Evolutionary conservation across 1,140 invertebrate species (phyloP).

Genomic region (Papilio glaucus): DNA sequence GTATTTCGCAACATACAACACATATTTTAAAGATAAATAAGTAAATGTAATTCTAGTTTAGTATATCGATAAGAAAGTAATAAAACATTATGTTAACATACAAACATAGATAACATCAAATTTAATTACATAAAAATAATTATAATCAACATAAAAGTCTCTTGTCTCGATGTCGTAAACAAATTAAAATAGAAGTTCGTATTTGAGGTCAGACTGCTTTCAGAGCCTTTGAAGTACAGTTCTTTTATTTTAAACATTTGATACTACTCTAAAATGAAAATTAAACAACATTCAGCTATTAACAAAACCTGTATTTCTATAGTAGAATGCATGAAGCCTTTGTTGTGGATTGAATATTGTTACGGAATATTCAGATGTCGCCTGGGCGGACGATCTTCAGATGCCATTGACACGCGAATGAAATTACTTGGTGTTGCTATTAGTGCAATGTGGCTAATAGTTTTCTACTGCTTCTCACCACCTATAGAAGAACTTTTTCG

Average conservation of each 20-base stretch:
- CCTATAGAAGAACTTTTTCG: not conserved
- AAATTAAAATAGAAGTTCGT: not conserved
- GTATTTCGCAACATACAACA: too few species aligned
- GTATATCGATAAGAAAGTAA: too few species aligned
- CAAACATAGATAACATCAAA: not conserved
- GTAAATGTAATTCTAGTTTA: too few species aligned
- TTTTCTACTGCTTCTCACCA: constrained; percentile 32
- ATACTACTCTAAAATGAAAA: not conserved
- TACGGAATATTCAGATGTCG: constrained; percentile 55
- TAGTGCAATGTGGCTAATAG: constrained; percentile 21
- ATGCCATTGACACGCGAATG: constrained; percentile 44
- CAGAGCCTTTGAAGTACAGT: not conserved
- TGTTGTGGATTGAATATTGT: constrained; percentile 1
- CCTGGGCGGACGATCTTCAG: constrained; percentile 39
- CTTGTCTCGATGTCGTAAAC: not conserved
- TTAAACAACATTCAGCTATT: not conserved
- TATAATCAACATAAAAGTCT: not conserved
- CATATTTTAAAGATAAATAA: too few species aligned
- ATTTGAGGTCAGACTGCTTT: not conserved
- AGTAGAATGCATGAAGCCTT: not conserved
- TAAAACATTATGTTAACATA: too few species aligned
- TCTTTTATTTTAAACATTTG: not conserved
- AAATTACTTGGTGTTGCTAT: constrained; percentile 45
- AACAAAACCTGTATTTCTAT: not conserved
- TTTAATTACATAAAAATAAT: not conserved